These are phyloP conservation scores for Onychorhynchus coronatus DNA, from an alignment of 2,113 vertebrate species.

Conservation along the genomic window DNA sequence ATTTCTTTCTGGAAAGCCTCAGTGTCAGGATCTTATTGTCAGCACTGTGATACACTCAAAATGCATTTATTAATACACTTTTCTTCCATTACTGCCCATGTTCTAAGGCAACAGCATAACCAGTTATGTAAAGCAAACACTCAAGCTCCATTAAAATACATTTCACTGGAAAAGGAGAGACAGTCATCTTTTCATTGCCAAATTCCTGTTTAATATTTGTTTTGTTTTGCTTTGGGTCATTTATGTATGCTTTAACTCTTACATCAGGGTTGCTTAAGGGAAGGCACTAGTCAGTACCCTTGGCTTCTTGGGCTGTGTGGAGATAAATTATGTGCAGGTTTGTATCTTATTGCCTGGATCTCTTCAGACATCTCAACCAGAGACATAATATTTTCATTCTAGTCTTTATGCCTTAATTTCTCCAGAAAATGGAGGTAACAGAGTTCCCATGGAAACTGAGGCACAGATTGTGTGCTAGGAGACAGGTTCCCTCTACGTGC, in stretches of 20 bases:
- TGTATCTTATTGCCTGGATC: background rate
- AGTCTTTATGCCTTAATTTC: background rate
- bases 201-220: background rate
- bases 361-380: background rate
- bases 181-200: background rate
- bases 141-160: background rate
- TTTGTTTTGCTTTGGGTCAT: background rate
- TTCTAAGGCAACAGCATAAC: background rate
- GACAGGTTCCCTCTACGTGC: background rate
- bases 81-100: background rate
- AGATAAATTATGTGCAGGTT: background rate
- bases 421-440: background rate
- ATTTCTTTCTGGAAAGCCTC: background rate
- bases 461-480: conserved; percentile 34
- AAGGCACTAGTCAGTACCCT: background rate
- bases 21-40: background rate
- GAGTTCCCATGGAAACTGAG: conserved; percentile 66
- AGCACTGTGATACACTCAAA: background rate
- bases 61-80: background rate
- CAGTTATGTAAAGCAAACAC: background rate
- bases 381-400: background rate
- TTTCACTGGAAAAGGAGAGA: background rate
- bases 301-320: background rate
- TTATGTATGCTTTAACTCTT: background rate
- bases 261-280: background rate